Percentiles rank a stretch among this genome's conserved stretches.
These are phyloP conservation scores for Euura saliciscinereae DNA, from an alignment of 1,140 invertebrate species.

Conservation along the genomic window DNA sequence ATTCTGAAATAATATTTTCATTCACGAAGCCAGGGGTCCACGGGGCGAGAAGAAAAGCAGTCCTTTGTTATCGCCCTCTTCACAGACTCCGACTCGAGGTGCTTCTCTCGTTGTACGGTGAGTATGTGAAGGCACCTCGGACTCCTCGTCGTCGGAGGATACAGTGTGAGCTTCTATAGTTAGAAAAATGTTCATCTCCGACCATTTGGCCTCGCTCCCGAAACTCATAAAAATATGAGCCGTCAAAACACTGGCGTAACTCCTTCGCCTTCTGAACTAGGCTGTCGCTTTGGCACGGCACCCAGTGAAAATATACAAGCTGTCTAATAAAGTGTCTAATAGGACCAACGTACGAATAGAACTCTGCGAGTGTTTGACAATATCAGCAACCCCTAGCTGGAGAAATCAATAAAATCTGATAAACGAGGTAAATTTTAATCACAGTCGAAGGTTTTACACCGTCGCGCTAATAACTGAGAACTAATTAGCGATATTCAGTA, in stretches of 20 bases:
- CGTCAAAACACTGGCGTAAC: conserved; percentile 16
- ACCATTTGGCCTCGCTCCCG: conserved; percentile 44
- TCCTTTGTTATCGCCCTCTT: neutral
- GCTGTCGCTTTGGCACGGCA: neutral
- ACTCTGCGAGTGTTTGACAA: neutral
- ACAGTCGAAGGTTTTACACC: neutral
- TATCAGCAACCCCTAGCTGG: too few relatives aligned
- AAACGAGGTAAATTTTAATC: too few relatives aligned
- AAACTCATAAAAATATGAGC: conserved; percentile 40
- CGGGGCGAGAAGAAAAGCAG: neutral
- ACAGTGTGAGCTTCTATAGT: conserved; percentile 33
- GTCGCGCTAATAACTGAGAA: neutral
- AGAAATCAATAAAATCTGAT: too few relatives aligned
- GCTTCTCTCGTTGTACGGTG: neutral
- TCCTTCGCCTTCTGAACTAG: neutral
- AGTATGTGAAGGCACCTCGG: neutral
- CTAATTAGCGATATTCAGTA: neutral
- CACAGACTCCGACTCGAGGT: neutral
- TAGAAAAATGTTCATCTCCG: conserved; percentile 34
- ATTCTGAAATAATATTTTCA: neutral
- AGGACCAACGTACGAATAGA: neutral
- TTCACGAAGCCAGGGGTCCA: neutral
- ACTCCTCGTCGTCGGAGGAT: neutral
- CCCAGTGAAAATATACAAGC: neutral
- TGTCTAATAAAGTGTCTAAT: conserved; percentile 5